These are phyloP conservation scores for Sinella curviseta DNA, from an alignment of 1,140 invertebrate species.

Conservation along the genomic window DNA sequence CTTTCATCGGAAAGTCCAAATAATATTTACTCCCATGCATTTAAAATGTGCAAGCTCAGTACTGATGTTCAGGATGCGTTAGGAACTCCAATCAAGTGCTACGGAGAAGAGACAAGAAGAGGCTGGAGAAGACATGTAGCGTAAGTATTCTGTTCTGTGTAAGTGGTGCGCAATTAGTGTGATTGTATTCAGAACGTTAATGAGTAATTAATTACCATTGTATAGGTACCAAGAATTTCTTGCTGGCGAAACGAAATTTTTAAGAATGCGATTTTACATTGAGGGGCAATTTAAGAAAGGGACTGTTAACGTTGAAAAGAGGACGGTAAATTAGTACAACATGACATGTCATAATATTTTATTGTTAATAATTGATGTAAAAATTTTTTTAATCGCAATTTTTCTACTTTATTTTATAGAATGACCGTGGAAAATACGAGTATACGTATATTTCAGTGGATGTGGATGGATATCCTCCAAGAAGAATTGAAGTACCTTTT, in stretches of 20 bases:
- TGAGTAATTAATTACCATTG: not conserved
- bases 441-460: constrained; percentile 82
- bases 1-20: constrained; percentile 84
- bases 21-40: constrained; percentile 76
- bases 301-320: constrained; percentile 81
- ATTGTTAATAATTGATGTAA: not conserved
- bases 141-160: constrained; percentile 54
- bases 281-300: constrained; percentile 75
- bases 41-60: constrained; percentile 71
- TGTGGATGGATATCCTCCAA: constrained; percentile 71
- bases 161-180: not conserved
- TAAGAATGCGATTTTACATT: constrained; percentile 87
- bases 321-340: constrained; percentile 65
- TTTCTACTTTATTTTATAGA: constrained; percentile 61
- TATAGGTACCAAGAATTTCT: constrained; percentile 72
- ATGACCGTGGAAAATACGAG: constrained; percentile 71
- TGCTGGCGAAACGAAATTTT: constrained; percentile 71
- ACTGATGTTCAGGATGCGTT: constrained; percentile 70
- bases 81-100: constrained; percentile 83
- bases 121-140: constrained; percentile 68
- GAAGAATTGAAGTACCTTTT: constrained; percentile 62
- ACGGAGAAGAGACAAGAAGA: constrained; percentile 77
- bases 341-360: constrained; percentile 14
- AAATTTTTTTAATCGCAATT: no score
- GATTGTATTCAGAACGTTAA: not conserved